Base-by-base conservation (phyloP, 2,113 vertebrate genomes). In the Nothocercus julius region DNA sequence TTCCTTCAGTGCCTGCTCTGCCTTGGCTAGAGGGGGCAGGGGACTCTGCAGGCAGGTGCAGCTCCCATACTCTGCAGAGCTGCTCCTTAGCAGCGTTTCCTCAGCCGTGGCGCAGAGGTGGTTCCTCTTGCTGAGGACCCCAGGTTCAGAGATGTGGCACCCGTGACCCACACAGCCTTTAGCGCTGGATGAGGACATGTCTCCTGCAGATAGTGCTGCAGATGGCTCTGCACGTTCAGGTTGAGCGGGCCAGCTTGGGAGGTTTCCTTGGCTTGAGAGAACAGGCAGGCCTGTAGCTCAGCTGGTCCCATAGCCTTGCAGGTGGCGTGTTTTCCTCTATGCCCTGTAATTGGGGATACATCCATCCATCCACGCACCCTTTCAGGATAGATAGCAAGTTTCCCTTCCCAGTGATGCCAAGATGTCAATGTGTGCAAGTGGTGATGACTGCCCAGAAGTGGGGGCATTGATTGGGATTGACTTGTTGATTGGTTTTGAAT, bases 51-150 rank as follows among this genome's bases (percentile, higher is more conserved):
- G 18, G 17, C 72, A 27, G 25, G 24, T 53, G 27, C 53, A 54
- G 53, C 53, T 54, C n/a, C 20, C 19, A 11, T 51, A 27, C 40
- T 54, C 17, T 11, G 30, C 54, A 58, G 30, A 58, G 54, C 54
- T 32, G 28, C 54, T 27, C 54, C 75, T 85, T n/a, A 49, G 28
- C 21, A 45, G 38, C 25, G n/a, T 66, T 59, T 47, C 32, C 21
- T 63, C 47, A 25, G 24, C 1, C 0, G 28, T 1, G 1, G 1
- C 42, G 10, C 1, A 1, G 16, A 20, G 53, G 2, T 17, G 8
- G 9, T 82, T 16, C 45, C 64, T 18, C 0, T 64, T 40, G 11
- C 75, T 49, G 28, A 44, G 36, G 24, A 64, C 1, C 36, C 8
- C 5, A 8, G 3, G 22, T 75, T 79, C 27, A 20, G 34, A 64